Base-by-base conservation (phyloP, 2,797 vertebrate species). In the Petrocephalus sullivani region DNA sequence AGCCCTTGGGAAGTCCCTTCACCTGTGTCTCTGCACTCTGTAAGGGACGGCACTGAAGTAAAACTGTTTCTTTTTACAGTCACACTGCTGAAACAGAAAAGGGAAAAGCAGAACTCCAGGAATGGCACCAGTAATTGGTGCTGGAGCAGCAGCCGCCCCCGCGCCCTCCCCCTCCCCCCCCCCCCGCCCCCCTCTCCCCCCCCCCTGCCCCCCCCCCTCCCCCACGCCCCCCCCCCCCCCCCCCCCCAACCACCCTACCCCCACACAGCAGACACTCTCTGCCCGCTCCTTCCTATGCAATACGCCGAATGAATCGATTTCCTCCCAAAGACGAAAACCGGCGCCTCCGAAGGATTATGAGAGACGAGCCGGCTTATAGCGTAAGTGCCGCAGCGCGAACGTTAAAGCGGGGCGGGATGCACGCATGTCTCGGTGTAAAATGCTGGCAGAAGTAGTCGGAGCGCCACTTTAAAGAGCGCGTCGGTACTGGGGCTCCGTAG, bases 191-290 rank as follows among this genome's bases (percentile, higher is more conserved):
- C 57, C 53, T 28, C 83, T 10, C 16, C 19, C 58, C 56, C 46
- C 85, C 12, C 19, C 64, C 28, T 78, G 10, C 87, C 28, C 78
- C 46, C 81, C 10, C 46, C 1, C 23, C 33, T 37, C 16, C 19
- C 58, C 56, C 46, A 4, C 46, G 0, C 23, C 33, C 57, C 16
- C 19, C 58, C 56, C 46, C 10, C 46, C 1, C 23, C 33, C 57
- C 16, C 19, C 58, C 56, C 46, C 85, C 12, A 56, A 33, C 33
- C 75, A 58, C 19, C 64, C 28, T 78, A 19, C 87, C 28, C 78
- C 46, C 81, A 64, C 41, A 88, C 57, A 37, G 23, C 78, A 60
- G n/a, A 83, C 12, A 85, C 87, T 83, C 81, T 82, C n/a, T 60
- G 21, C n/a, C 33, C 37, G 33, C 58, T 60, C 85, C 41, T 33